Evolutionary conservation across 2,888 invertebrate genomes (phyloP).

Genomic region (Philereme vetulata): DNA sequence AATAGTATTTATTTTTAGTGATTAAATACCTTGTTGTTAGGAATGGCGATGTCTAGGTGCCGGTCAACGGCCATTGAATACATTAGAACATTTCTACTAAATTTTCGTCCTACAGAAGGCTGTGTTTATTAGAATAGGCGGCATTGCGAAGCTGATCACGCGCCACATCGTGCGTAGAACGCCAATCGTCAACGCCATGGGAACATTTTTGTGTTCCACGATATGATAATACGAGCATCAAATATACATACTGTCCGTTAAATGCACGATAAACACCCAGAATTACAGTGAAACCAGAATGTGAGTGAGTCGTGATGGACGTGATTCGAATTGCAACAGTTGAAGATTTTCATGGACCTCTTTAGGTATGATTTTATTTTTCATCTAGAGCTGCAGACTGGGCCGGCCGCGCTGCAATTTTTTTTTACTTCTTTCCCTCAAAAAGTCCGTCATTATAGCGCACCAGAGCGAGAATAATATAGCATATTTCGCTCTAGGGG

Average conservation of each 20-base stretch:
- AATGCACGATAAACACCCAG: conserved; percentile 84
- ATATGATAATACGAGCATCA: conserved; percentile 84
- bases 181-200: conserved; percentile 77
- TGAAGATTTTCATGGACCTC: conserved; percentile 65
- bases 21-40: no score
- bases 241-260: conserved; percentile 84
- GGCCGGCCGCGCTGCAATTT: no score
- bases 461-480: no score
- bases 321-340: conserved; percentile 78
- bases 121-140: conserved; percentile 81
- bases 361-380: conserved; percentile 38
- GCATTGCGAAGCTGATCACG: conserved; percentile 77
- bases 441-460: no score
- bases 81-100: conserved; percentile 83
- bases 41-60: conserved; percentile 51
- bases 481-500: no score
- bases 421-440: no score
- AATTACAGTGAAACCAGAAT: conserved; percentile 83
- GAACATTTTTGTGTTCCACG: conserved; percentile 84
- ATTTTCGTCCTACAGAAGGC: conserved; percentile 84
- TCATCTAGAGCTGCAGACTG: no score
- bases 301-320: conserved; percentile 77
- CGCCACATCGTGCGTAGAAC: conserved; percentile 75
- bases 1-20: no score
- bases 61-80: conserved; percentile 81